Evolutionary conservation across 2,113 vertebrate genomes (phyloP).

Genomic region (Ptilorrhoa leucosticta): DNA sequence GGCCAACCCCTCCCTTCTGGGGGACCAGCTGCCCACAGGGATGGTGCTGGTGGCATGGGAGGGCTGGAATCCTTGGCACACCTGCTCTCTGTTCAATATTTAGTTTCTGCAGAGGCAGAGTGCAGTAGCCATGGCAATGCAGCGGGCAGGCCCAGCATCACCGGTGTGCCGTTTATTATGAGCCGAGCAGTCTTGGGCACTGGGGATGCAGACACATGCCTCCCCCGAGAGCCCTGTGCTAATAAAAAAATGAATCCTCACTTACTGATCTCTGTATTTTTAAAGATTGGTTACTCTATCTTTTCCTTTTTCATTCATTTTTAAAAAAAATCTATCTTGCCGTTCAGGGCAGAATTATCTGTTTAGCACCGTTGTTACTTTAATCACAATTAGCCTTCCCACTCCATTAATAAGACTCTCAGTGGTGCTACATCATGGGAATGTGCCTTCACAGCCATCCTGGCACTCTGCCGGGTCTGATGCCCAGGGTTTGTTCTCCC

Average conservation of each 20-base stretch:
- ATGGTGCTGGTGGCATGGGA: background rate
- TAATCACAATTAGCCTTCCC: conserved; percentile 34
- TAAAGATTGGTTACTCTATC: background rate
- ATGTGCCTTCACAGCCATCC: background rate
- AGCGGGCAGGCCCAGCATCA: background rate
- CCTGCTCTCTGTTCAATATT: conserved; percentile 24
- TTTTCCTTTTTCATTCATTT: conserved; percentile 1
- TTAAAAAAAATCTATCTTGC: background rate
- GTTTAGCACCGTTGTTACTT: background rate
- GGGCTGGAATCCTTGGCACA: background rate
- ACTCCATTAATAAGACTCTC: conserved; percentile 18
- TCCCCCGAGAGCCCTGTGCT: background rate
- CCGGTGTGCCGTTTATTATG: background rate
- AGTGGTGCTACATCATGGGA: background rate
- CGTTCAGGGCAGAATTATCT: conserved; percentile 9
- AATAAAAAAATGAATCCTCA: conserved; percentile 2
- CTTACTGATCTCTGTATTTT: background rate
- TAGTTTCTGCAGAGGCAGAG: conserved; percentile 27
- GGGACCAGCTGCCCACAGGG: background rate
- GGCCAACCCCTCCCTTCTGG: accelerated
- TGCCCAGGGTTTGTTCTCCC: background rate
- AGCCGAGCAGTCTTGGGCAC: background rate
- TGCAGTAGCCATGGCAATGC: conserved; percentile 60
- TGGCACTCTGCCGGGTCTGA: background rate
- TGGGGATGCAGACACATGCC: background rate